Percentiles rank a stretch among this genome's conserved stretches.
These are phyloP conservation scores for Colletes latitarsis DNA, from an alignment of 1,140 invertebrate species.

Conservation along the genomic window DNA sequence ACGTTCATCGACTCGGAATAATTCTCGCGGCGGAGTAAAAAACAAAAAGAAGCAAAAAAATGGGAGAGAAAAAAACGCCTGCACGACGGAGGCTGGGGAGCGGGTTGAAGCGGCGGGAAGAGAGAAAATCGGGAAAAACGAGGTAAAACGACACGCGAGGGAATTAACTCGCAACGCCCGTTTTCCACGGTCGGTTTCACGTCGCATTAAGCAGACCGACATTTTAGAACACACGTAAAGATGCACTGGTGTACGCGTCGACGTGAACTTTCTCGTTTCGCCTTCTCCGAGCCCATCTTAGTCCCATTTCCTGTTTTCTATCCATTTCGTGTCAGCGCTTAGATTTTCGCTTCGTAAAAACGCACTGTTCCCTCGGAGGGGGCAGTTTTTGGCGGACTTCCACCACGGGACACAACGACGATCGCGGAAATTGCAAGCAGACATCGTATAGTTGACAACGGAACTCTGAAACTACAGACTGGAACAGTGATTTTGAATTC, in stretches of 20 bases:
- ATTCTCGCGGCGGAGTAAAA: slow-evolving; percentile 50
- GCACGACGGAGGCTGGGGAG: neutral
- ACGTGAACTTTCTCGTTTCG: slow-evolving; percentile 15
- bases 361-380: neutral
- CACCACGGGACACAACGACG: slow-evolving; percentile 3
- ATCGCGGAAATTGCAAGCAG: neutral
- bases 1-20: slow-evolving; percentile 53
- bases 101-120: neutral
- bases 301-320: slow-evolving; percentile 12
- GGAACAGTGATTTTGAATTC: no score
- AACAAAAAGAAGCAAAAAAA: slow-evolving; percentile 10
- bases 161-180: slow-evolving; percentile 53
- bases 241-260: slow-evolving; percentile 1
- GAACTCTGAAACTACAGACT: no score
- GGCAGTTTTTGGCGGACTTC: slow-evolving; percentile 16
- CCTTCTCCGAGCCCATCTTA: slow-evolving; percentile 14
- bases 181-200: slow-evolving; percentile 48
- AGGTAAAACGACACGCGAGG: slow-evolving; percentile 46
- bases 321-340: slow-evolving; percentile 27
- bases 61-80: neutral
- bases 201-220: slow-evolving; percentile 51
- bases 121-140: slow-evolving; percentile 52
- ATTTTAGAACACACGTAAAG: slow-evolving; percentile 39
- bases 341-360: slow-evolving; percentile 43
- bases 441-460: neutral